A percentile compares a stretch with the other conserved stretches of the same genome.
Evolutionary conservation across 1,140 invertebrate genomes (phyloP).

Genomic region (Drosophila ficusphila): DNA sequence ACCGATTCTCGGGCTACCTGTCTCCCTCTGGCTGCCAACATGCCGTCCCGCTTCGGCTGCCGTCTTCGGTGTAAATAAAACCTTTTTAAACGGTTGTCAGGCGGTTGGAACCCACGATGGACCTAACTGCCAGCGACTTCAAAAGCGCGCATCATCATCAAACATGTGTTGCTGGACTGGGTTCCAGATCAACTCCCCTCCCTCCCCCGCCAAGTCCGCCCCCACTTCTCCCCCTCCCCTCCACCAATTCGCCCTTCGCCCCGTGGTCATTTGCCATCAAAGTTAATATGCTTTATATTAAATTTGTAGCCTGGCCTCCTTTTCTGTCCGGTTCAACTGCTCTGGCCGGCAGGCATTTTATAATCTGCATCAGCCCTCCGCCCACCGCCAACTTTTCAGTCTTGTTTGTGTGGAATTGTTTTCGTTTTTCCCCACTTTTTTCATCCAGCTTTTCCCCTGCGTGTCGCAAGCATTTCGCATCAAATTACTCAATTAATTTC

Average conservation of each 20-base stretch:
- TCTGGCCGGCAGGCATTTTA: conserved; percentile 41
- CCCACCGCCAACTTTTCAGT: background rate
- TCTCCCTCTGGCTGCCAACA: conserved; percentile 26
- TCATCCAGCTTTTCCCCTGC: conserved; percentile 26
- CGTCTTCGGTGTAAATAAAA: conserved; percentile 80
- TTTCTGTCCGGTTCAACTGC: conserved; percentile 36
- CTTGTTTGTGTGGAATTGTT: conserved; percentile 39
- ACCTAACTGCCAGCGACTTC: conserved; percentile 63
- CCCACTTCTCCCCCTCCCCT: background rate
- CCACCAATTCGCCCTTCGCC: conserved; percentile 33
- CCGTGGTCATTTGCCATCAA: conserved; percentile 74
- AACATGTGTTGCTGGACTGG: conserved; percentile 63
- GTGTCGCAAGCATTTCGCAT: conserved; percentile 53
- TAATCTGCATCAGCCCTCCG: conserved; percentile 72
- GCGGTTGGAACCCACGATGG: conserved; percentile 49
- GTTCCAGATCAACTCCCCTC: background rate
- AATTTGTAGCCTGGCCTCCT: conserved; percentile 66
- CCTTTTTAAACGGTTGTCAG: conserved; percentile 82
- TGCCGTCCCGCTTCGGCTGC: conserved; percentile 13
- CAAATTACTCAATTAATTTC: conserved; percentile 80
- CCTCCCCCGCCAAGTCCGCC: background rate
- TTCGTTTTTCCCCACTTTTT: conserved; percentile 4
- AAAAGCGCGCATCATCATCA: conserved; percentile 76
- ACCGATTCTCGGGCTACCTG: conserved; percentile 26
- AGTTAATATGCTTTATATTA: conserved; percentile 82